Evolutionary conservation across 64 coral and sea anemone genomes (phyloP), one percentile per base, ranked within the genome.

Genomic region (Dendronephthya gigantea): DNA sequence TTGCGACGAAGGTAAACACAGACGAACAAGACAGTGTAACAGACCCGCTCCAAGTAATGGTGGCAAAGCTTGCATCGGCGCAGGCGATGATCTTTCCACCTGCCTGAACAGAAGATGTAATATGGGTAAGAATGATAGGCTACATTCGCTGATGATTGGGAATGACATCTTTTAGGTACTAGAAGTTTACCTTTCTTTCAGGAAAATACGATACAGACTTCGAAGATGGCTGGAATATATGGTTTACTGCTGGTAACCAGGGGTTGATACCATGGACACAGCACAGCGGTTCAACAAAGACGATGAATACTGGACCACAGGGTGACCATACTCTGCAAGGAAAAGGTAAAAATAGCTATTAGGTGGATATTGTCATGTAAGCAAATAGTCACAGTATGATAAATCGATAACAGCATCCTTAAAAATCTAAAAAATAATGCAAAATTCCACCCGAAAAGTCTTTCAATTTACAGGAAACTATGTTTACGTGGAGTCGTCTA

Each of bases 151-250:
- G 22, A n/a, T 22, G n/a, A n/a, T n/a, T n/a, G n/a, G n/a, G n/a
- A n/a, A n/a, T n/a, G n/a, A n/a, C n/a, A n/a, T n/a, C n/a, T n/a
- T n/a, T n/a, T n/a, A n/a, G n/a, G n/a, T n/a, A n/a, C n/a, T n/a
- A n/a, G n/a, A n/a, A n/a, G n/a, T n/a, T n/a, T 41, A n/a, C n/a
- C n/a, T n/a, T n/a, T n/a, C n/a, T n/a, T 84, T 2, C 41, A 90
- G 89, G 83, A 50, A 35, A 75, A 50, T 31, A 90, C 10, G 89
- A 90, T 32, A 81, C 83, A 35, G 89, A 90, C 27, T 90, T 90
- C 39, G 89, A 90, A 52, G 36, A 27, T 91, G 90, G 90, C 48
- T 70, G 16, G 82, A 81, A 38, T 56, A 91, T 39, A 35, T n/a
- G 51, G 19, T 68, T 2, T 8, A 58, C 2, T 30, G 19, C 58